Base-by-base conservation (phyloP, 2,888 invertebrate species). In the Leuctra nigra region DNA sequence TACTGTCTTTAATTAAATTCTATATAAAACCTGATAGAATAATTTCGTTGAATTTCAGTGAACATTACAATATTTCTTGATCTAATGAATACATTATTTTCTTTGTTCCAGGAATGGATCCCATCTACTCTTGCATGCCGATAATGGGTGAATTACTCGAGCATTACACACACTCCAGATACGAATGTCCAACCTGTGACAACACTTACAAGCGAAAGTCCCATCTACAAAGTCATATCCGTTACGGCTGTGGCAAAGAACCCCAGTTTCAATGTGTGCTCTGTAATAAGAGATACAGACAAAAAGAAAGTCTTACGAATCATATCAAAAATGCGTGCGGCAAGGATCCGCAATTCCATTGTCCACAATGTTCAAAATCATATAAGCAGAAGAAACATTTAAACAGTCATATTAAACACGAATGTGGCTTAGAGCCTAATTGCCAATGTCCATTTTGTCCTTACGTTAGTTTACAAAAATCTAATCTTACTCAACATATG, bases 321-420 rank as follows among this genome's bases (percentile, higher is more conserved):
- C 60, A 60, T 22, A 54, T 59, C 6, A 55, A 29, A 14, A 47
- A 70, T 54, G 73, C 73, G 57, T 73, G 73, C 55, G 71, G 73
- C 22, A 68, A 71, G 46, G 68, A 69, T n/a, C 73, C 72, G 1
- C 69, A 70, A 54, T 72, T 70, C 59, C 70, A 69, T 39, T 73
- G 73, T 61, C 65, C 64, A 4, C 65, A 70, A 25, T 72, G 72
- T 59, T 65, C 67, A 54, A 68, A 68, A 57, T 68, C 68, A 65
- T 73, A 71, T 62, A 69, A 68, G 55, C 68, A 70, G 62, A 70
- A 69, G 55, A 68, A 70, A 56, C 68, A 70, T 61, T 60, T 71
- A 22, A 29, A 29, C 11, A 29, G 29, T 29, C 29, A 29, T 11
- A 29, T 29, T 7, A 29, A 29, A 29, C 29, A 29, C 11, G 29